phyloP scores from a whole-genome alignment of 2,113 vertebrate species.

The Gyps fulvus region DNA sequence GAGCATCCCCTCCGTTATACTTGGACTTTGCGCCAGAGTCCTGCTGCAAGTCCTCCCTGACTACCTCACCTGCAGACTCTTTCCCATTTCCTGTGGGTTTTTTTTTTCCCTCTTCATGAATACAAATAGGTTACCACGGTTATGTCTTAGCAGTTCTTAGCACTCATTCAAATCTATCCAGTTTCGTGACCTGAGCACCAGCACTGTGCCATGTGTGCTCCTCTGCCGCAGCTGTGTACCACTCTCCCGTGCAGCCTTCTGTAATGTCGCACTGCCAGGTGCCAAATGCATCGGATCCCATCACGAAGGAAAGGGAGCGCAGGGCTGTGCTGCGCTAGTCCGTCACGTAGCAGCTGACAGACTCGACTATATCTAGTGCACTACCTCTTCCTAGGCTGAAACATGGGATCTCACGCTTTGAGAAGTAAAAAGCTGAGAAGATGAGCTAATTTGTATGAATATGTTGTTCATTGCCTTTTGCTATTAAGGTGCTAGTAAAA shows the following conservation, averaged over 20 bases:
- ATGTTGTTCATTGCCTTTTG: not conserved
- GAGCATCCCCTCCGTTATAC: rapidly evolving
- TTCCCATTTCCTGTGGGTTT: not conserved
- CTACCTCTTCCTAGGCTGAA: not conserved
- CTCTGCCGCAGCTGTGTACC: not conserved
- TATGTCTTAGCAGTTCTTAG: not conserved
- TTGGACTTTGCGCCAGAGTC: not conserved
- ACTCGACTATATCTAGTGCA: rapidly evolving
- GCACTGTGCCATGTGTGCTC: not conserved
- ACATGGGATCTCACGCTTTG: not conserved
- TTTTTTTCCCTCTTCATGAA: not conserved
- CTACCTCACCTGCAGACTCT: not conserved
- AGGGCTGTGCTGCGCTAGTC: not conserved
- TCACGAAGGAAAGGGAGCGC: not conserved
- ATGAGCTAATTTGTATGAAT: not conserved
- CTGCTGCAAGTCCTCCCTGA: not conserved
- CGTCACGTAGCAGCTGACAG: not conserved
- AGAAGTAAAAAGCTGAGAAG: not conserved
- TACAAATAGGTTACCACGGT: not conserved
- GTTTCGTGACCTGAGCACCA: not conserved
- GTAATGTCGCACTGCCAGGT: not conserved
- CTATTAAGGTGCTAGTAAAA: not conserved
- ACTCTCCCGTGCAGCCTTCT: not conserved
- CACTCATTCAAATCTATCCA: not conserved
- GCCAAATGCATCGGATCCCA: not conserved